A percentile compares a stretch with the other conserved stretches of the same genome.
These are phyloP conservation scores for Mamestra brassicae DNA, from an alignment of 2,888 invertebrate genomes.

Conservation along the genomic window DNA sequence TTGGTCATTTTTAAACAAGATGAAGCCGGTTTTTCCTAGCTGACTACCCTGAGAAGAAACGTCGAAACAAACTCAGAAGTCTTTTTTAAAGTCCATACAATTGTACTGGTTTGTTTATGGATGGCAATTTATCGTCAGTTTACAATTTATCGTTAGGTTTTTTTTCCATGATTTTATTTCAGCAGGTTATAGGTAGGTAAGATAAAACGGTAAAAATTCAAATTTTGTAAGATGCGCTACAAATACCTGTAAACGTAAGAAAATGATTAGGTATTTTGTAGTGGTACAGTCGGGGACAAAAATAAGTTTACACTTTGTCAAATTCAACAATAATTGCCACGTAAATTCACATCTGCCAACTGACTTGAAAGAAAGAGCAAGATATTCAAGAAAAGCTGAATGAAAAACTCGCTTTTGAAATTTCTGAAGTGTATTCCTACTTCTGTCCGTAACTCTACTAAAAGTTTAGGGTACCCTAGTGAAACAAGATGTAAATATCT, in stretches of 20 bases:
- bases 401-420: background rate
- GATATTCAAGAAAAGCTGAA: no score
- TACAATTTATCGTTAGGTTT: no score
- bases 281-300: background rate
- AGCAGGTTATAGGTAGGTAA: background rate
- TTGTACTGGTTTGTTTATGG: no score
- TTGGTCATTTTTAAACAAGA: no score
- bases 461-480: slow-evolving; percentile 20
- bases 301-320: background rate
- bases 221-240: slow-evolving; percentile 38
- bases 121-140: no score
- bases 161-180: slow-evolving; percentile 7
- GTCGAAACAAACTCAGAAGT: no score
- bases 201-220: background rate
- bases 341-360: no score
- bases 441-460: background rate
- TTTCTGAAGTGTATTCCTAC: background rate
- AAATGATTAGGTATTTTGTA: slow-evolving; percentile 21
- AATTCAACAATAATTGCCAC: background rate
- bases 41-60: no score
- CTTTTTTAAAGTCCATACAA: no score
- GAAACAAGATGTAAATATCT: slow-evolving; percentile 23
- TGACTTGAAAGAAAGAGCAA: no score
- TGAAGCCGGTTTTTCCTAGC: no score
- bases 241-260: slow-evolving; percentile 40